These are phyloP conservation scores for Campoplex nolae DNA, from an alignment of 2,888 invertebrate species.

Conservation along the genomic window DNA sequence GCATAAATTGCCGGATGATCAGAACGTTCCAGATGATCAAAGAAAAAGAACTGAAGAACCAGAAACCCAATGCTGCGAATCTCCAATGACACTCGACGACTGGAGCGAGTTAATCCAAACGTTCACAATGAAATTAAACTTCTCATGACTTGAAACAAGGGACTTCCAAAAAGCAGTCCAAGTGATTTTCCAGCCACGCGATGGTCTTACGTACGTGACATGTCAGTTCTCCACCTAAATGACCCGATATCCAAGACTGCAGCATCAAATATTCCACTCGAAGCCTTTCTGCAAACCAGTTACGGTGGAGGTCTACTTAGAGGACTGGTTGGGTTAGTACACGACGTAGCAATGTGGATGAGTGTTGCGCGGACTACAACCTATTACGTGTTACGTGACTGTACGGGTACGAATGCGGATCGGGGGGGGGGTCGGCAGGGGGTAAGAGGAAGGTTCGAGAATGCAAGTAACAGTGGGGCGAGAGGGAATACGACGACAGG, in stretches of 20 bases:
- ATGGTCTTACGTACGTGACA: neutral
- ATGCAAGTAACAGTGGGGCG: neutral
- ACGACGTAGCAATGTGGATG: constrained; percentile 29
- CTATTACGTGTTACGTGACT: constrained; percentile 45
- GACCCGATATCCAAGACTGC: neutral
- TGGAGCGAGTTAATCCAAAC: neutral
- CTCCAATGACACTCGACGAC: no score
- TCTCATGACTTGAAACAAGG: neutral
- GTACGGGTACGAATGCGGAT: neutral
- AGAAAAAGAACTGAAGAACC: neutral
- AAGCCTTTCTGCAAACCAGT: neutral
- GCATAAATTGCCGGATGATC: neutral
- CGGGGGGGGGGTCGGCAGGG: neutral
- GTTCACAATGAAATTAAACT: neutral
- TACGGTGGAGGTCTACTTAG: neutral
- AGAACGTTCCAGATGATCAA: neutral
- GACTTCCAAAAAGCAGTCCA: neutral
- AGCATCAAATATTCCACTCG: neutral
- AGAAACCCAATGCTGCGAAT: neutral
- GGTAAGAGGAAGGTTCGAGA: neutral
- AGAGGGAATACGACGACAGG: constrained; percentile 13
- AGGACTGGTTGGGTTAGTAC: neutral
- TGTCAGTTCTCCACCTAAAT: neutral
- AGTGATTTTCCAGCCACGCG: neutral
- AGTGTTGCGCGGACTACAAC: constrained; percentile 15